Evolutionary conservation across 2,113 vertebrate species (phyloP).

Genomic region (Percopsis transmontana): DNA sequence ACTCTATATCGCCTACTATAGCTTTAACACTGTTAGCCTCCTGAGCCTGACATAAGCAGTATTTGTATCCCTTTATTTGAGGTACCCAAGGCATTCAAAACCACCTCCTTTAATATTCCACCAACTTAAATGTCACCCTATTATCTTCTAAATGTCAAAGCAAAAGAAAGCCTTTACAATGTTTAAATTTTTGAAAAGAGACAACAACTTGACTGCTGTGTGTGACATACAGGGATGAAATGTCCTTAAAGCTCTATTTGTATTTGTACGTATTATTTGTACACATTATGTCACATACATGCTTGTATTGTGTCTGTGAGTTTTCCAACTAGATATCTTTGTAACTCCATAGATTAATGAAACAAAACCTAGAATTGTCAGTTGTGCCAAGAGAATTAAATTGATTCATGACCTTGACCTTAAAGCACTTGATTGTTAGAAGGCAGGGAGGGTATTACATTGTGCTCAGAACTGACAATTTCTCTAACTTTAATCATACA

Average conservation of each 20-base stretch:
- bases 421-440: background rate
- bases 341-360: constrained; percentile 1
- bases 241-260: constrained; percentile 9
- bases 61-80: too few species aligned
- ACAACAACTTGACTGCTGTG: constrained; percentile 28
- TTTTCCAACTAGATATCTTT: background rate
- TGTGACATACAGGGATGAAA: constrained; percentile 16
- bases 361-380: constrained; percentile 13
- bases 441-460: background rate
- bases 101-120: constrained; percentile 12
- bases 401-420: constrained; percentile 23
- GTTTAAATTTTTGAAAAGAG: constrained; percentile 30
- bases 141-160: constrained; percentile 68
- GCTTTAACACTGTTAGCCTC: too few species aligned
- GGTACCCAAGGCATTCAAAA: too few species aligned
- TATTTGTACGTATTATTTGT: constrained; percentile 10
- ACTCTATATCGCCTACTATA: too few species aligned
- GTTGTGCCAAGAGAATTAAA: background rate
- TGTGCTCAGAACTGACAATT: background rate
- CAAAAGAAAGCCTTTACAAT: constrained; percentile 49
- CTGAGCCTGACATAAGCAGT: too few species aligned
- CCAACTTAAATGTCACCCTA: constrained; percentile 63
- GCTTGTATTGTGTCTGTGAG: background rate
- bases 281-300: background rate
- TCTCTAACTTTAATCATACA: too few species aligned